Evolutionary conservation across 2,113 vertebrate genomes (phyloP).

Genomic region (Pogonocichla stellata): DNA sequence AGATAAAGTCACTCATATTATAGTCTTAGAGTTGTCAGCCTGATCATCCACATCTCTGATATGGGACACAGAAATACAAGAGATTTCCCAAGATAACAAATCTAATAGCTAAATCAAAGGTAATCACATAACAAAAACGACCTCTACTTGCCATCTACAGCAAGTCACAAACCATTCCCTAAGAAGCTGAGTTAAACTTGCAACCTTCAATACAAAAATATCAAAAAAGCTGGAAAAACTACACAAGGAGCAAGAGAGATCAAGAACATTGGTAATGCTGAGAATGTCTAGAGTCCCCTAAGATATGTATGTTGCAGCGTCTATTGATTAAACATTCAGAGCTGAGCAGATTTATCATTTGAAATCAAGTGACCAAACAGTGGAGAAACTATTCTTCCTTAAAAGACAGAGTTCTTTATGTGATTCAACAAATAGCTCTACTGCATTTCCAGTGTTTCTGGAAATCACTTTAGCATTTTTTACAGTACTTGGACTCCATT

Average conservation of each 20-base stretch:
- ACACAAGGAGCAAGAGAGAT: not conserved
- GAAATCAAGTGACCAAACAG: not conserved
- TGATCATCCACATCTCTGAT: not conserved
- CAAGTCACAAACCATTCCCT: not conserved
- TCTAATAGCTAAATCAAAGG: not conserved
- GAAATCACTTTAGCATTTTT: not conserved
- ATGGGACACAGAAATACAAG: not conserved
- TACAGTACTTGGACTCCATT: not conserved
- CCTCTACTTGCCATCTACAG: not conserved
- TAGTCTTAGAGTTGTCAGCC: not conserved
- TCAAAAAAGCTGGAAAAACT: not conserved
- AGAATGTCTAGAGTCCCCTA: not conserved
- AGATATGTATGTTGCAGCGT: not conserved
- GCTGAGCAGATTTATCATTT: not conserved
- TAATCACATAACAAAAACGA: not conserved
- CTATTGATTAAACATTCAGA: not conserved
- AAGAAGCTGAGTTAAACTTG: not conserved
- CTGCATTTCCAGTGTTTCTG: not conserved
- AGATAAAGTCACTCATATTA: not conserved
- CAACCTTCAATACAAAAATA: not conserved
- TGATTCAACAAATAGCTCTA: not conserved
- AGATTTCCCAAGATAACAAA: not conserved
- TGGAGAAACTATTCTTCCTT: not conserved
- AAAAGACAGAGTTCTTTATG: not conserved
- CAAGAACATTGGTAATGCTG: not conserved